Base-by-base conservation (phyloP, 2,888 invertebrate genomes). In the Chromoteleia sp. region DNA sequence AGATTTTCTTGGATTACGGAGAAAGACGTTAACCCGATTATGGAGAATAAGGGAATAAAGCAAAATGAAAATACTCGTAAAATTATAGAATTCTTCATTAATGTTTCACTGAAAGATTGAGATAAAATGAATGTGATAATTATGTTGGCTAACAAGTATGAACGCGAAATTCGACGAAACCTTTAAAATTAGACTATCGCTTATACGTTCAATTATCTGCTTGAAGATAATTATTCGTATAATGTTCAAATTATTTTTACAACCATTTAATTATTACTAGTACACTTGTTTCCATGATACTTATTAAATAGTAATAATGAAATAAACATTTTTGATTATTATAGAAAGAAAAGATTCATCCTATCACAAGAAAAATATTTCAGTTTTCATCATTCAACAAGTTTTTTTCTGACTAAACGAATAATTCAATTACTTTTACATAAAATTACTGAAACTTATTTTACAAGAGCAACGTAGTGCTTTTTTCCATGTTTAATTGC, bases 1-100 rank as follows among this genome's bases (percentile, higher is more conserved):
- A 76, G 82, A 82, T 78, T 75, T 78, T 70, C 74, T 58, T 78
- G 82, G 78, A 70, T 82, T 75, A 65, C 30, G 65, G 45, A 67
- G 56, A 79, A 76, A 79, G 70, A 82, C 74, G 79, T 50, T 79
- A 71, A 79, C 76, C 78, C 76, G 82, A 81, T 84, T 84, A 82
- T 12, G 41, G 58, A 41, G 75, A 58, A 75, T 65, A 73, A 58
- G 61, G 50, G 75, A 41, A 82, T 82, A 82, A 80, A 50, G 75
- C 70, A 43, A 78, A 82, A 81, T 80, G 78, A 82, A 84, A 82
- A 81, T 82, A 81, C 76, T 73, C 58, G 19, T 54, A 78, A 76
- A 84, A 82, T 84, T 84, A 84, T 80, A 68, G 33, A 76, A 61
- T 68, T 59, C 52, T 76, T 76, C 52, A 48, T 76, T 67, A 45